Conservation (phyloP, 2,113 vertebrate genomes). For the Caracal caracal region DNA sequence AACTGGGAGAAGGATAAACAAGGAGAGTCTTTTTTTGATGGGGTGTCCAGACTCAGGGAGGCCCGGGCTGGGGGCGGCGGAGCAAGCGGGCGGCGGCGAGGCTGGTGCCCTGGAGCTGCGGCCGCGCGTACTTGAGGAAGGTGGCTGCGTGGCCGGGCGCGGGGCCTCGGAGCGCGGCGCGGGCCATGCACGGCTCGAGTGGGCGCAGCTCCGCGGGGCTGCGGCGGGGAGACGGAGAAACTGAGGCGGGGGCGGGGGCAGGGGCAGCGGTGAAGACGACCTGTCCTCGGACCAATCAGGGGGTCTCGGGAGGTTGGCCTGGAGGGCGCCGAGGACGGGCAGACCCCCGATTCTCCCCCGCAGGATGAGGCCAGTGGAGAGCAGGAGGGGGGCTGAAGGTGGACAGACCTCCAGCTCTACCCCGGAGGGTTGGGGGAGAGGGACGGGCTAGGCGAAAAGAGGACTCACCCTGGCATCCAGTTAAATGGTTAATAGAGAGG, state of each 20-base stretch:
- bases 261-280: neutral
- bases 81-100: conserved; percentile 82
- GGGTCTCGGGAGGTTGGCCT: neutral
- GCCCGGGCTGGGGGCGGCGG: conserved; percentile 67
- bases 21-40: neutral
- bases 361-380: neutral
- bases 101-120: conserved; percentile 87
- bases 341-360: neutral
- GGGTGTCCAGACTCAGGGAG: neutral
- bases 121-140: conserved; percentile 89
- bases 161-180: conserved; percentile 84
- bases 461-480: neutral
- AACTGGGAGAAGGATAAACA: neutral
- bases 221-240: neutral
- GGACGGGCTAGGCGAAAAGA: neutral
- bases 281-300: neutral
- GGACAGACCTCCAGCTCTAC: neutral
- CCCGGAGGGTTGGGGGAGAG: too few relatives aligned
- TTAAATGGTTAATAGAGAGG: neutral
- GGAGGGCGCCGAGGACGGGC: too few relatives aligned
- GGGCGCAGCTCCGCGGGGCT: conserved; percentile 85
- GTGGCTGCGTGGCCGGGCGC: conserved; percentile 81
- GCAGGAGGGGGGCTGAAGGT: neutral
- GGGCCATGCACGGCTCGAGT: conserved; percentile 85
- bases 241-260: neutral